These are phyloP conservation scores for Anthrax anthrax DNA, from an alignment of 2,888 invertebrate genomes.

Conservation along the genomic window DNA sequence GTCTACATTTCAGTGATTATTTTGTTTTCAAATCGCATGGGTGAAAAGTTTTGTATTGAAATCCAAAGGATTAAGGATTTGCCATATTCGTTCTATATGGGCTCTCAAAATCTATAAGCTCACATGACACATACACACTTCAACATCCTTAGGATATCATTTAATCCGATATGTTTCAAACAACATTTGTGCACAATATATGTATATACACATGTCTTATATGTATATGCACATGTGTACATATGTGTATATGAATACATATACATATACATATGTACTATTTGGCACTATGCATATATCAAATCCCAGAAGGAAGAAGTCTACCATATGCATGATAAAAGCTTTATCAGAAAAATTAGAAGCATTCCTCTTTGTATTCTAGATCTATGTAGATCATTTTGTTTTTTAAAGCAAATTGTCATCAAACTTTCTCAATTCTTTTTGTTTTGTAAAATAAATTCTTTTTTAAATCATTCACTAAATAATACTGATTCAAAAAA, in stretches of 20 bases:
- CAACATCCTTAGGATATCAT: slow-evolving; percentile 3
- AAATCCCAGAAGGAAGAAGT: too few relatives aligned
- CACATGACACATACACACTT: slow-evolving; percentile 11
- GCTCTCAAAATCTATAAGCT: slow-evolving; percentile 10
- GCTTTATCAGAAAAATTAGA: too few relatives aligned
- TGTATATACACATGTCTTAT: background rate
- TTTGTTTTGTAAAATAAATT: too few relatives aligned
- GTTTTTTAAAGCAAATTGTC: too few relatives aligned
- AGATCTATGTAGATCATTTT: too few relatives aligned
- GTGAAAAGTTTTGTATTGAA: slow-evolving; percentile 26
- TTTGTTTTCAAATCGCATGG: slow-evolving; percentile 13
- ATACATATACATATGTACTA: slow-evolving; percentile 6
- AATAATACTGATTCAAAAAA: too few relatives aligned
- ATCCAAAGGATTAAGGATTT: slow-evolving; percentile 34
- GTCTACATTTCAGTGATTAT: slow-evolving; percentile 5
- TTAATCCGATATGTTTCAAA: slow-evolving; percentile 9
- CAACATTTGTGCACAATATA: too few relatives aligned
- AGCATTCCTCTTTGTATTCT: too few relatives aligned
- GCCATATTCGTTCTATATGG: slow-evolving; percentile 25
- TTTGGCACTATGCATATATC: too few relatives aligned
- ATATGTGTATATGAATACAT: background rate
- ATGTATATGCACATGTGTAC: background rate
- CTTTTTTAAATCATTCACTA: too few relatives aligned
- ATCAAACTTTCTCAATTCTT: too few relatives aligned
- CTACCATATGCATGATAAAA: too few relatives aligned